Base-by-base conservation (phyloP, 2,113 vertebrate genomes). In the Varanus komodoensis region DNA sequence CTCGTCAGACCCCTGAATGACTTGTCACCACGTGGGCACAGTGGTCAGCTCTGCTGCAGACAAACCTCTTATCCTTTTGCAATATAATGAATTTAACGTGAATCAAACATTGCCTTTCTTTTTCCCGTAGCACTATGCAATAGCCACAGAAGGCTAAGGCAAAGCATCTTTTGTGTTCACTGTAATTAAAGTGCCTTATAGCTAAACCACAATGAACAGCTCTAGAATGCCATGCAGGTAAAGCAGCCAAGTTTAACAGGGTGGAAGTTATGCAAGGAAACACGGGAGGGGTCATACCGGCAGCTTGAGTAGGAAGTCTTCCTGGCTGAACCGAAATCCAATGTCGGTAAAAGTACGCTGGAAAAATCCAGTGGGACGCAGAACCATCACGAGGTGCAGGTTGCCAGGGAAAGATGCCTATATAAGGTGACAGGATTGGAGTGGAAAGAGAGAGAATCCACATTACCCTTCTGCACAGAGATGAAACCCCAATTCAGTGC, bases 311-410 rank as follows among this genome's bases (percentile, higher is more conserved):
- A 99, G 98, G 94, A 99, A 99, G 96, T 99, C 98, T 90, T 99
- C 99, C 86, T 99, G 99, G 92, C 98, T 99, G 96, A 99, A 99
- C 54, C 99, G 98, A 92, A 99, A 99, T 80, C 99, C 99, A 17
- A 99, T 98, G 94, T 99, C 99, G 0, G 99, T 99, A 91, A 99
- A 98, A 64, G 99, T 99, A 90, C 99, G 98, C 89, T 99, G 99
- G 96, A 99, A 98, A 97, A 99, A 99, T 44, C 98, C 98, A 23
- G 98, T 99, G 91, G 99, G 99, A 75, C 99, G 98, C 29, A 99
- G 98, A 82, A 99, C 99, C 97, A 99, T 96, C 86, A 99, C 98
- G 92, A 99, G 93, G 94, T 99, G 99, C 93, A 99, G 97, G 89
- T 98, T 99, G 84, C 98, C 99, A 2, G 99, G 99, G 94, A 99